Conservation (phyloP, 1,140 invertebrate species). For the Adelges cooleyi region DNA sequence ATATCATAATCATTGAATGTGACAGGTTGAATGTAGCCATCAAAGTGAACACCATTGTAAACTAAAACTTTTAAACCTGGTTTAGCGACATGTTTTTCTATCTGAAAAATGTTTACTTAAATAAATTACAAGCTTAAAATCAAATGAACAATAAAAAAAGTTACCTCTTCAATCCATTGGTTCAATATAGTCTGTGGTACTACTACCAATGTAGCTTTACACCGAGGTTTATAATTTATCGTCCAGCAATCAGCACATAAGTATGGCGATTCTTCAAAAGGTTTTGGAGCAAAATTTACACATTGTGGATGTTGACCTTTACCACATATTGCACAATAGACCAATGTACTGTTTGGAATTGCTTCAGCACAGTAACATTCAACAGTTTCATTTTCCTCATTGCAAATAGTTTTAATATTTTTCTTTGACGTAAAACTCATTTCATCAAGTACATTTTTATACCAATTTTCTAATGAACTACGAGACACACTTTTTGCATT, state of each 20-base stretch:
- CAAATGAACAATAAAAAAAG: neutral
- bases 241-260: conserved; percentile 53
- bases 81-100: conserved; percentile 50
- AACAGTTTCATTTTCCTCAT: neutral
- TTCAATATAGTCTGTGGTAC: conserved; percentile 52
- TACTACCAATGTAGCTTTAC: conserved; percentile 60
- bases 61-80: conserved; percentile 45
- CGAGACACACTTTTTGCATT: neutral
- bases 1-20: conserved; percentile 56
- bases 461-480: neutral
- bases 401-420: neutral
- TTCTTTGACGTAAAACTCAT: neutral
- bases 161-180: conserved; percentile 60
- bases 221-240: conserved; percentile 40
- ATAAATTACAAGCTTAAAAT: too few species aligned
- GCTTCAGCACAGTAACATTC: neutral
- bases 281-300: conserved; percentile 7
- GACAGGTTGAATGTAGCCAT: conserved; percentile 53
- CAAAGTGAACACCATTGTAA: conserved; percentile 44
- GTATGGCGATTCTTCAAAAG: neutral
- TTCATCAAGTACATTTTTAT: neutral
- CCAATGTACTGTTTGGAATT: neutral
- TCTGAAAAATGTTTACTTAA: too few species aligned
- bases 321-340: neutral
- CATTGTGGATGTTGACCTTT: conserved; percentile 19